Evolutionary conservation across 2,797 vertebrate species (phyloP).

Genomic region (Harpagifer antarcticus): DNA sequence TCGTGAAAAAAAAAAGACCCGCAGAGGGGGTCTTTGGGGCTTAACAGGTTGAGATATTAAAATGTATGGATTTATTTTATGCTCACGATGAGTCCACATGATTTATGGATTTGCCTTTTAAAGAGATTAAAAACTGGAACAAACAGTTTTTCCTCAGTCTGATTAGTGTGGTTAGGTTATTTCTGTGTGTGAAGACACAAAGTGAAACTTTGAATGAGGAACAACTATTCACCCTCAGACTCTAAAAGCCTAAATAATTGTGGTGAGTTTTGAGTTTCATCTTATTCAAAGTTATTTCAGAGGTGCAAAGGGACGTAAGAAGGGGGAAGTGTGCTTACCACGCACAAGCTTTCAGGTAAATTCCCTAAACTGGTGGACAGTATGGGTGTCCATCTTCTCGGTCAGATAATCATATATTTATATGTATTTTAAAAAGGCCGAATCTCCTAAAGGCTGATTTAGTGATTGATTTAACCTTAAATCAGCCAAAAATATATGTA

Average conservation of each 20-base stretch:
- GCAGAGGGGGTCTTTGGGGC: too few relatives aligned
- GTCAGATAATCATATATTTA: neutral
- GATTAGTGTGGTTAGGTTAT: neutral
- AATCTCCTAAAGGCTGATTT: neutral
- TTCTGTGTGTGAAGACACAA: conserved; percentile 31
- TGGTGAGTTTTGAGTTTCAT: neutral
- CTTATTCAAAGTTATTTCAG: neutral
- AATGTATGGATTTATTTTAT: neutral
- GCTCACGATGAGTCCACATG: neutral
- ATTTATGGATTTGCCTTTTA: neutral
- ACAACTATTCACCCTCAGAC: neutral
- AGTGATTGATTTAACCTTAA: accelerated
- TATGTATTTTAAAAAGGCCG: neutral
- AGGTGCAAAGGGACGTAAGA: neutral
- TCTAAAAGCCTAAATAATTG: neutral
- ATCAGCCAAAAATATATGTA: neutral
- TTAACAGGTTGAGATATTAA: neutral
- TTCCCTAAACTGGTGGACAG: neutral
- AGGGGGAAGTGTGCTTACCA: neutral
- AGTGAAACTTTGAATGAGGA: conserved; percentile 64
- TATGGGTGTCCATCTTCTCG: neutral
- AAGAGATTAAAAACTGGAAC: neutral
- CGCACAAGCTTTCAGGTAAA: neutral
- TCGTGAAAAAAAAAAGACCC: too few relatives aligned
- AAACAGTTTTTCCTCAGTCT: neutral